Percentiles rank a stretch among this genome's conserved stretches.
Evolutionary conservation across 2,113 vertebrate genomes (phyloP).

Genomic region (Hippoglossus stenolepis): DNA sequence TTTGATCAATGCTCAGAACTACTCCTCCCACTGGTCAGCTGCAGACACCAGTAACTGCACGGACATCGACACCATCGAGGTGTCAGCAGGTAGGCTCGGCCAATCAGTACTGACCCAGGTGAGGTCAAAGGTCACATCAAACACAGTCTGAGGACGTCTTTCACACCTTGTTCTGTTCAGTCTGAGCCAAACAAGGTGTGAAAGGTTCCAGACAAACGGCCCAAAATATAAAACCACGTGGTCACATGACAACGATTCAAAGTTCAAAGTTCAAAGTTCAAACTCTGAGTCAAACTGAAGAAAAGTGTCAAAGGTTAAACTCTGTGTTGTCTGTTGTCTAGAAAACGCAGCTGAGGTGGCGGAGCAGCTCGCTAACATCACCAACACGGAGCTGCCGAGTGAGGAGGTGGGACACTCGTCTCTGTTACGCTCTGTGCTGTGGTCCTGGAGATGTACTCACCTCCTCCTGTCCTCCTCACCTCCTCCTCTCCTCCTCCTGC

Average conservation of each 20-base stretch:
- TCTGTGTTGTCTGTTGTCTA: conserved; percentile 55
- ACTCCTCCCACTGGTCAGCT: conserved; percentile 84
- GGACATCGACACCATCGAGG: conserved; percentile 66
- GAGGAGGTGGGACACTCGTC: conserved; percentile 78
- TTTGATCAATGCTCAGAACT: conserved; percentile 75
- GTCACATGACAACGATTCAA: no score
- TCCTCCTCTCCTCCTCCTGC: neutral
- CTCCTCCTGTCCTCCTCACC: neutral
- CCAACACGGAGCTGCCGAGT: conserved; percentile 84
- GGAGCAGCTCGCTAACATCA: conserved; percentile 87
- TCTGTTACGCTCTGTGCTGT: neutral
- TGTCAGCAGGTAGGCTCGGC: conserved; percentile 78
- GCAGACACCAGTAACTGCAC: conserved; percentile 88
- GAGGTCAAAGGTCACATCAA: neutral
- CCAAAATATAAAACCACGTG: no score
- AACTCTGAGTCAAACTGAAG: neutral
- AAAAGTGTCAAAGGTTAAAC: neutral
- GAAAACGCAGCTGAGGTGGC: conserved; percentile 90
- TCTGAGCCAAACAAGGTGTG: neutral
- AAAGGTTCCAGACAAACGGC: neutral
- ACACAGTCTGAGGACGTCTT: no score
- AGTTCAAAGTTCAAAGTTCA: neutral
- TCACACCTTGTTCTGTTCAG: no score
- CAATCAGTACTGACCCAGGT: neutral
- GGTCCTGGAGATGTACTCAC: neutral